Base-by-base conservation (phyloP, 2,888 invertebrate species). In the Trichopria drosophilae region DNA sequence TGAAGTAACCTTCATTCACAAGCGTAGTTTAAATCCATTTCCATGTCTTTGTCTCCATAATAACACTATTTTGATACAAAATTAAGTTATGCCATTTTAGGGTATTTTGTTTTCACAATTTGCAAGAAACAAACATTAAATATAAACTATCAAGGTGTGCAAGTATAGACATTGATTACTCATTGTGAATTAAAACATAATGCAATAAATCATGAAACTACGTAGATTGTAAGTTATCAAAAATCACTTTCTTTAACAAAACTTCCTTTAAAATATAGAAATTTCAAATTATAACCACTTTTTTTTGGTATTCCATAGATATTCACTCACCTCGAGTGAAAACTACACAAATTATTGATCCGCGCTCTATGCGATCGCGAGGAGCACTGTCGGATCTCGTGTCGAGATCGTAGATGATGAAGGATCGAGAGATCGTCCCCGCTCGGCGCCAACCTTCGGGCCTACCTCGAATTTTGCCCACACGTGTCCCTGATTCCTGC, bases 401-500 rank as follows among this genome's bases (percentile, higher is more conserved):
- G 20, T 41, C 28, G 40, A 22, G 47, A 51, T 39, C 39, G 19
- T 26, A 46, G 53, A 54, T 52, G 51, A 61, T 44, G 45, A 49
- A 44, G 43, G 23, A 12, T 39, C 18, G 32, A 43, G 34, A 45
- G 55, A 29, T 18, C 52, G 40, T 31, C 44, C 36, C 40, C 32
- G 16, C 22, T 31, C 42, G 19, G 19, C 28, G 52, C 53, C 57
- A 59, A 43, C 54, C 50, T 49, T 42, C n/a, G 20, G 13, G 53
- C 61, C 64, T 61, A 59, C 59, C 57, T 60, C 48, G 52, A 60
- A 61, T 46, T 47, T 59, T 50, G 49, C 68, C 69, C 62, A 69
- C 66, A 61, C 62, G 19, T 45, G 62, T 49, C 67, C 67, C 60
- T 67, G 65, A n/a, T n/a, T n/a, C n/a, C n/a, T n/a, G n/a, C n/a